phyloP scores from a whole-genome alignment of 2,113 vertebrate genomes.

The Mirza zaza region DNA sequence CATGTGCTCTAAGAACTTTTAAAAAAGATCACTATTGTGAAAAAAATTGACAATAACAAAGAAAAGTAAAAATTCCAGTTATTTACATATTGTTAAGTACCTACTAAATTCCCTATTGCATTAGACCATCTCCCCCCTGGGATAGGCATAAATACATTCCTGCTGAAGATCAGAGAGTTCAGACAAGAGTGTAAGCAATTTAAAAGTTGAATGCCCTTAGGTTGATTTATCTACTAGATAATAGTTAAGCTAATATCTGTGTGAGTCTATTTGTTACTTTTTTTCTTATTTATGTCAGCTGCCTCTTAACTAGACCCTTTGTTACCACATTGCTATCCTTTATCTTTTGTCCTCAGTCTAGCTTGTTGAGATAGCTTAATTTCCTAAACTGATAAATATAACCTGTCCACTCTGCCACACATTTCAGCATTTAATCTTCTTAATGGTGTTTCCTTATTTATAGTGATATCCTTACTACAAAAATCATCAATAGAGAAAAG shows the following conservation, averaged over 20 bases:
- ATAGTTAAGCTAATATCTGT: fast-evolving
- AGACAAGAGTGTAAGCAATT: neutral
- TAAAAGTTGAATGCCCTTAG: neutral
- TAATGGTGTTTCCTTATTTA: neutral
- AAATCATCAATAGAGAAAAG: neutral
- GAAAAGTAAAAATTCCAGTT: neutral
- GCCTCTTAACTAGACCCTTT: neutral
- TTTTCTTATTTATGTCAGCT: neutral
- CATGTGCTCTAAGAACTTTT: neutral
- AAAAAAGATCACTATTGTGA: neutral
- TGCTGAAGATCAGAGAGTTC: neutral
- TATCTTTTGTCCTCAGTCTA: neutral
- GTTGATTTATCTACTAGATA: neutral
- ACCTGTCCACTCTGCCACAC: neutral
- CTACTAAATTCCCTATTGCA: neutral
- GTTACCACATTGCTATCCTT: neutral
- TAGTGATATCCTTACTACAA: neutral
- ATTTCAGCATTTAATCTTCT: neutral
- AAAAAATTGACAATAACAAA: neutral
- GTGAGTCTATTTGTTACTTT: neutral
- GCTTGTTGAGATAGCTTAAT: neutral
- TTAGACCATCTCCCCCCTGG: neutral
- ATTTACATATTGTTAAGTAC: neutral
- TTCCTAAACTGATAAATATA: neutral
- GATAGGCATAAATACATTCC: neutral